phyloP scores from a whole-genome alignment of 2,113 vertebrate species.

The Perca schrenkii region DNA sequence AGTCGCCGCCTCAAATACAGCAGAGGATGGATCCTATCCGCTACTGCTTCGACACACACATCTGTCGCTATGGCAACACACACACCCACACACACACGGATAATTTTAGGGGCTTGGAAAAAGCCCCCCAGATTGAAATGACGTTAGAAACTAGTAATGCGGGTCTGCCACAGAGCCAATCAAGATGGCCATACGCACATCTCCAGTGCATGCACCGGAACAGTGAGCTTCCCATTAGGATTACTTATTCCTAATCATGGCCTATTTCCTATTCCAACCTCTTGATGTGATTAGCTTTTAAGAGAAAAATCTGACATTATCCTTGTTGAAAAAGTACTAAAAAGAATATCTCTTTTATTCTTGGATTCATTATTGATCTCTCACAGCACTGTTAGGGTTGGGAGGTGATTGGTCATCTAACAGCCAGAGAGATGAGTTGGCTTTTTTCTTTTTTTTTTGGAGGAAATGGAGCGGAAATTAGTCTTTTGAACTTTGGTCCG shows the following conservation, averaged over 20 bases:
- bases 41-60: constrained; percentile 42
- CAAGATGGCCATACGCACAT: background rate
- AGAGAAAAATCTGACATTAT: constrained; percentile 3
- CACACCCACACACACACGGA: constrained; percentile 61
- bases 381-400: constrained; percentile 39
- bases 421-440: constrained; percentile 48
- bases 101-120: constrained; percentile 53
- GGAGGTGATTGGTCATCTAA: constrained; percentile 42
- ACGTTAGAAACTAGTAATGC: background rate
- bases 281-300: background rate
- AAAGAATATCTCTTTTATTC: background rate
- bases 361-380: constrained; percentile 57
- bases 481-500: constrained; percentile 52
- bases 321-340: background rate
- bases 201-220: background rate
- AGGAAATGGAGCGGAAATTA: constrained; percentile 68
- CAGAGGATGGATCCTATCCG: constrained; percentile 25
- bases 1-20: constrained; percentile 20
- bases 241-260: constrained; percentile 34
- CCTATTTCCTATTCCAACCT: constrained; percentile 10
- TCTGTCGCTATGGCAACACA: constrained; percentile 63
- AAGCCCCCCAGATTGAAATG: constrained; percentile 12
- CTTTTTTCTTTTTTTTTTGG: constrained; percentile 41
- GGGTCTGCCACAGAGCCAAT: constrained; percentile 18
- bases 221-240: constrained; percentile 36